Evolutionary conservation across 2,113 vertebrate genomes (phyloP), one percentile per base, ranked within the genome.

Genomic region (Anas platyrhynchos): DNA sequence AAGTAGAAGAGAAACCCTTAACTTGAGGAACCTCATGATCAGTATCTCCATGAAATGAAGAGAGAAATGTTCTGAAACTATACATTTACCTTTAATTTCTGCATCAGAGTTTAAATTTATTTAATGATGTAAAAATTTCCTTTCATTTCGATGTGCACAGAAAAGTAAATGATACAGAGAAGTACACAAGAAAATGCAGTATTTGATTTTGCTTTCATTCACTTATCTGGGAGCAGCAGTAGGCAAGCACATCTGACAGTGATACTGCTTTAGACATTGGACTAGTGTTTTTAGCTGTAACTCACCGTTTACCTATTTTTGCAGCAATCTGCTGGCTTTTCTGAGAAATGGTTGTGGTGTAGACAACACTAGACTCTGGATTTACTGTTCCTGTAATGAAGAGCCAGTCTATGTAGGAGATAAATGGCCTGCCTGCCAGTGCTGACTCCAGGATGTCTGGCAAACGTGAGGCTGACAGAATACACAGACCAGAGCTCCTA

Each of bases 401-500:
- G 32, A 46, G 44, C 23, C 63, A 52, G 29, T 32, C 68, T 72
- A 7, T 20, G 20, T 38, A 46, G 34, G 31, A 55, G 76, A 73
- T 36, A 12, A 15, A 36, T 4, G 58, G 48, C 31, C 54, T 68
- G 26, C 34, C 61, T 75, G 41, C 31, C 31, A 11, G 8, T 4
- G 23, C 16, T 31, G 11, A 38, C 13, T 44, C 46, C 1, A 1
- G 20, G 13, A 26, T 38, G 18, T 7, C 50, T 74, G 16, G 12
- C 81, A 26, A 54, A n/a, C 0, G 0, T 32, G 43, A 69, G 31
- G 34, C 7, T 0, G 2, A 50, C 11, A 0, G 2, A 56, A 41
- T 23, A 34, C 15, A 25, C 2, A 6, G 26, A 16, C 0, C 0
- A 68, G 50, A 82, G 11, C 16, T 78, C 5, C 75, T 52, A 62